These are phyloP conservation scores for Habroteleia sp. DNA, from an alignment of 2,888 invertebrate species.

Conservation along the genomic window DNA sequence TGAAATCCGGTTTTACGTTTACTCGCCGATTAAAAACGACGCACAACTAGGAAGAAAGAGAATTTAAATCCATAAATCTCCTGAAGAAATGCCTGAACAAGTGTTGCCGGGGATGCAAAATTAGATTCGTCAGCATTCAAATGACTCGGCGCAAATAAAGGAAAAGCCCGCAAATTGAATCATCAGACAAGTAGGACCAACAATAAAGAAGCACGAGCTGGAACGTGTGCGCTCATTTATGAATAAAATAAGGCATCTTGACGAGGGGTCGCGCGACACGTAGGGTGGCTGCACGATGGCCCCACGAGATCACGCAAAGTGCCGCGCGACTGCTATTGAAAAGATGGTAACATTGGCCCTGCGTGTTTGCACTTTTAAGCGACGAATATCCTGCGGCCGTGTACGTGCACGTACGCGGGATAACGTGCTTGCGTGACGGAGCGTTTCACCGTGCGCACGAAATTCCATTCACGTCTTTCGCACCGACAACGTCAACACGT, in stretches of 20 bases:
- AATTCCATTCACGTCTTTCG: slow-evolving; percentile 57
- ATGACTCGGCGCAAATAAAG: slow-evolving; percentile 29
- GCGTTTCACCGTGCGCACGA: slow-evolving; percentile 69
- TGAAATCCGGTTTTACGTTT: too few relatives aligned
- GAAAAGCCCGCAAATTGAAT: slow-evolving; percentile 35
- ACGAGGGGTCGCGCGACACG: slow-evolving; percentile 42
- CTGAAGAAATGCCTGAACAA: background rate
- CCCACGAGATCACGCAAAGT: slow-evolving; percentile 70
- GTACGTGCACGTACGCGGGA: slow-evolving; percentile 40
- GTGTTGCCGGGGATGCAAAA: background rate
- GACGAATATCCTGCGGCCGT: slow-evolving; percentile 50
- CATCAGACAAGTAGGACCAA: slow-evolving; percentile 25
- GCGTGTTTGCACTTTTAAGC: slow-evolving; percentile 62
- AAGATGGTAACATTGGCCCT: slow-evolving; percentile 50
- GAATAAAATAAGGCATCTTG: slow-evolving; percentile 57
- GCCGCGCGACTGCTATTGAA: slow-evolving; percentile 60
- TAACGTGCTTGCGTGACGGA: slow-evolving; percentile 68
- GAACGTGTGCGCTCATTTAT: slow-evolving; percentile 56
- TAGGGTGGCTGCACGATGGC: slow-evolving; percentile 49
- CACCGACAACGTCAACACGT: slow-evolving; percentile 48
- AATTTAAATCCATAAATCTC: background rate
- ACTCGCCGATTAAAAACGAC: too few relatives aligned
- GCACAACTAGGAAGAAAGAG: too few relatives aligned
- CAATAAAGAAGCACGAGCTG: slow-evolving; percentile 36
- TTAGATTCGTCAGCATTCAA: slow-evolving; percentile 31